Conservation (phyloP, 2,797 vertebrate species). For the Hephaestus fuliginosus region DNA sequence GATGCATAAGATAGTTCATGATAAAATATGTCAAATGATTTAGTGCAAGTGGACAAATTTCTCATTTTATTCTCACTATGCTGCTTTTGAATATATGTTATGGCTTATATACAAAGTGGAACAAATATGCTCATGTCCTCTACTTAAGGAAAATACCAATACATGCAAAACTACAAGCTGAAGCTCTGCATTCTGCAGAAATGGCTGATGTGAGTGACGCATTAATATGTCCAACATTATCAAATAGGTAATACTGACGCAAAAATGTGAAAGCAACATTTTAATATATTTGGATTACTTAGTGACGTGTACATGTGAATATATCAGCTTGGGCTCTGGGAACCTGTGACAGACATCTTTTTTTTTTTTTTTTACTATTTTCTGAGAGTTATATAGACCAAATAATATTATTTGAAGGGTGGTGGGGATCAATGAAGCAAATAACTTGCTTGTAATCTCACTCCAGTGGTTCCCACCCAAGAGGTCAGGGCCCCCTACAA, state of each 20-base stretch:
- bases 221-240: no score
- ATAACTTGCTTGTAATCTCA: neutral
- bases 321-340: neutral
- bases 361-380: neutral
- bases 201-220: no score
- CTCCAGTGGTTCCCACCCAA: neutral
- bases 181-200: no score
- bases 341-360: neutral
- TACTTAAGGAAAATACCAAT: neutral
- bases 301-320: neutral
- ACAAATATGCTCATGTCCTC: neutral
- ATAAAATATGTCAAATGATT: neutral
- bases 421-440: neutral
- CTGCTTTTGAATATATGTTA: slow-evolving; percentile 27
- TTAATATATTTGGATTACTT: neutral
- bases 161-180: neutral
- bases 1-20: neutral
- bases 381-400: neutral
- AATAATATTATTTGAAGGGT: no score
- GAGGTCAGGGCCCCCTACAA: neutral
- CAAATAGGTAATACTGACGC: no score
- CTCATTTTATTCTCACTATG: neutral
- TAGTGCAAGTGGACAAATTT: neutral
- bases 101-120: neutral
- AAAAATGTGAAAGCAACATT: neutral